Evolutionary conservation across 2,113 vertebrate species (phyloP).

Genomic region (Chlorodrepanis virens): DNA sequence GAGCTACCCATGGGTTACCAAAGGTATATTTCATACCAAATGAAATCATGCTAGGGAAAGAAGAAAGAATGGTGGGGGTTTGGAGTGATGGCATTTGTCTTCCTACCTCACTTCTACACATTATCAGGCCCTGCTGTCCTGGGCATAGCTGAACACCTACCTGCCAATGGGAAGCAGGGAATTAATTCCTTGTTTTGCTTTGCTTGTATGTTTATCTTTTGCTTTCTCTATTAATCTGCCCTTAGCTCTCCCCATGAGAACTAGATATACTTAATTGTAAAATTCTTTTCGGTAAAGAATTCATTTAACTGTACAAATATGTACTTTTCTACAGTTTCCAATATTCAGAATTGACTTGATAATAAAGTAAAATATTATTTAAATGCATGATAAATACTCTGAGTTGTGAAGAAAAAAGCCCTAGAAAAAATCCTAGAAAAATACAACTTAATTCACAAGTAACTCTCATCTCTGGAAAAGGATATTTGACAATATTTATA

Average conservation of each 20-base stretch:
- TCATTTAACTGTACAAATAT: neutral
- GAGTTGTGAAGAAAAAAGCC: neutral
- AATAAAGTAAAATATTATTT: neutral
- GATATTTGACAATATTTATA: neutral
- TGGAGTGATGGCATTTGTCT: neutral
- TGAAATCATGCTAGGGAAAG: too few relatives aligned
- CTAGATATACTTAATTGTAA: neutral
- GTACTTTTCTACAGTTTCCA: neutral
- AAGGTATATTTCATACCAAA: neutral
- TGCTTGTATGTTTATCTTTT: neutral
- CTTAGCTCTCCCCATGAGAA: neutral
- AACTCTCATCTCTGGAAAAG: neutral
- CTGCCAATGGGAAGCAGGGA: neutral
- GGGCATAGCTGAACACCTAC: neutral
- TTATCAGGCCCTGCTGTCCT: neutral
- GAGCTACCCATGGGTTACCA: neutral
- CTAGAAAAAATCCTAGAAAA: neutral
- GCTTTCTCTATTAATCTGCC: neutral
- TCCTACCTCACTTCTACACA: neutral
- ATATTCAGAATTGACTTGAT: neutral
- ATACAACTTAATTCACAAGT: neutral
- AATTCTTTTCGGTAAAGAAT: neutral
- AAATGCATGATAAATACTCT: neutral
- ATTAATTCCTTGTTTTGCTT: neutral
- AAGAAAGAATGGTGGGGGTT: neutral